Evolutionary conservation across 1,140 invertebrate species (phyloP).

Genomic region (Drosophila arizonae): DNA sequence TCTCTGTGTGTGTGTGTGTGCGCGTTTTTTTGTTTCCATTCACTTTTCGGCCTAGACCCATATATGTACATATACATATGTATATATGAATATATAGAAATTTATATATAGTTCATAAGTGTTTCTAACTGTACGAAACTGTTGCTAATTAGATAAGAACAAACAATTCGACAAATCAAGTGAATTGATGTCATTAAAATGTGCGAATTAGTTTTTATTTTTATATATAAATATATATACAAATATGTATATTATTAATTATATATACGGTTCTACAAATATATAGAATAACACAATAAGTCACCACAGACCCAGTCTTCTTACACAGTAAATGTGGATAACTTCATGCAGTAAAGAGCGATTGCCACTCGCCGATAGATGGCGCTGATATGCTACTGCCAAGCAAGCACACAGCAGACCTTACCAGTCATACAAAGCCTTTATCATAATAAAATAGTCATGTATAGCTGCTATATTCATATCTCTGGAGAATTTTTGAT

Average conservation of each 20-base stretch:
- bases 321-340: not conserved
- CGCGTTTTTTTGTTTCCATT: not conserved
- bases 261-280: too few species aligned
- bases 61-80: not conserved
- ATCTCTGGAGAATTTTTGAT: too few species aligned
- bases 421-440: too few species aligned
- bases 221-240: not conserved
- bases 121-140: conserved; percentile 6
- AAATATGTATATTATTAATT: not conserved
- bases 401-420: too few species aligned
- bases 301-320: not conserved
- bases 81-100: conserved; percentile 4
- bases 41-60: conserved; percentile 20
- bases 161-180: not conserved
- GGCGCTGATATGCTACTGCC: too few species aligned
- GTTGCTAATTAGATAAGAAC: not conserved
- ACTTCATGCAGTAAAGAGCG: not conserved
- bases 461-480: too few species aligned
- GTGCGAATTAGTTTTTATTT: conserved; percentile 12
- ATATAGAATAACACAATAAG: too few species aligned
- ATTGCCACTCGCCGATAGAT: too few species aligned
- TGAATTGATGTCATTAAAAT: conserved; percentile 2
- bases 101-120: conserved; percentile 5
- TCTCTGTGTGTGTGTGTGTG: not conserved
- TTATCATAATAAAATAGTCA: too few species aligned